Percentiles rank a stretch among this genome's conserved stretches.
These are phyloP conservation scores for Phalacrocorax carbo DNA, from an alignment of 2,113 vertebrate genomes.

Conservation along the genomic window DNA sequence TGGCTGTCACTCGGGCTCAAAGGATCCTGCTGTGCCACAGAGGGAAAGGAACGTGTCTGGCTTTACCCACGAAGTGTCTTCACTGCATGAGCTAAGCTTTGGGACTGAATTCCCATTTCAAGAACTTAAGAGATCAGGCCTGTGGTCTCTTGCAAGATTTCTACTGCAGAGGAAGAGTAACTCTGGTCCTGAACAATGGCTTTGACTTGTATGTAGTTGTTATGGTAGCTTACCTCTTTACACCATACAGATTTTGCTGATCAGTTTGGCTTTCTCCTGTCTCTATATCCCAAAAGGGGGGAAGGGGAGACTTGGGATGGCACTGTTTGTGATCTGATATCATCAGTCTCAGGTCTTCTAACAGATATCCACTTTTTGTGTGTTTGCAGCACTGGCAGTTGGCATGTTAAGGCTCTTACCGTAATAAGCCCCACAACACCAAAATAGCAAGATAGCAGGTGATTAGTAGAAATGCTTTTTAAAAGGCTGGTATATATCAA, in stretches of 20 bases:
- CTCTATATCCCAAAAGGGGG: neutral
- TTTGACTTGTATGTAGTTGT: neutral
- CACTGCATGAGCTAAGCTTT: neutral
- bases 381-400: neutral
- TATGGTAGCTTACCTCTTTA: neutral
- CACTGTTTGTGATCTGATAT: neutral
- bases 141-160: neutral
- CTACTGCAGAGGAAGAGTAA: neutral
- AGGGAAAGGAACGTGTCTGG: neutral
- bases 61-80: neutral
- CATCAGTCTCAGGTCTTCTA: neutral
- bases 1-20: neutral
- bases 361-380: neutral
- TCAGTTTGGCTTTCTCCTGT: neutral
- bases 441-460: neutral
- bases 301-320: neutral
- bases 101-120: neutral
- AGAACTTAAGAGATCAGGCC: neutral
- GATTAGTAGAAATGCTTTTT: neutral
- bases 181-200: neutral
- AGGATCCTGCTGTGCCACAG: neutral
- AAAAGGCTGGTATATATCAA: neutral
- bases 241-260: neutral
- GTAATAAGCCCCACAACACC: neutral
- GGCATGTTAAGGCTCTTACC: neutral